Conservation (phyloP, 92 coral and sea anemone genomes). For the Epizoanthus illoricatus region DNA sequence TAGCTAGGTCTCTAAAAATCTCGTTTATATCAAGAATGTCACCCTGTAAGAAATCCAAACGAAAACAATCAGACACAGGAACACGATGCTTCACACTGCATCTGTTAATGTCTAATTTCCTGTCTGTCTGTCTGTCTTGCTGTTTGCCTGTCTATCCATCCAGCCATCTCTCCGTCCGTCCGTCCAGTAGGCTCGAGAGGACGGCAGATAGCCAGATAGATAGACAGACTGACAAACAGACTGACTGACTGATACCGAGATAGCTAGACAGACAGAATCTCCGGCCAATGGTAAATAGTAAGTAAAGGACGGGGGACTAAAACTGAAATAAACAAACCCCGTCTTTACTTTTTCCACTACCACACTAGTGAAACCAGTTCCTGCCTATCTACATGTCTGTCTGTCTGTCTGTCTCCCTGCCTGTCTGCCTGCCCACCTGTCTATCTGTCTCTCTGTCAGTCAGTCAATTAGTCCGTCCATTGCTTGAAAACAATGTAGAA, state of each 20-base stretch:
- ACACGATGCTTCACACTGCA: not conserved
- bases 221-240: too few species aligned
- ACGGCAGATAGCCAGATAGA: too few species aligned
- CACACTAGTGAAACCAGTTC: too few species aligned
- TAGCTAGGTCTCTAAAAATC: constrained; percentile 58
- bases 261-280: too few species aligned
- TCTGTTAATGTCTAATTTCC: not conserved
- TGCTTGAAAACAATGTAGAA: not conserved
- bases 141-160: not conserved
- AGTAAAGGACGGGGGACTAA: not conserved
- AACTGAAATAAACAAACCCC: not conserved
- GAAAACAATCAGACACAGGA: not conserved
- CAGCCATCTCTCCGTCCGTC: too few species aligned
- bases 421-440: not conserved
- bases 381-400: too few species aligned
- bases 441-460: not conserved
- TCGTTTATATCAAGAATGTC: constrained; percentile 58
- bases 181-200: too few species aligned
- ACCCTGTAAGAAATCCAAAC: constrained; percentile 30
- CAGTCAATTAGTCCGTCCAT: not conserved
- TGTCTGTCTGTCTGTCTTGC: not conserved
- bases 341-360: too few species aligned
- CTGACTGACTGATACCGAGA: too few species aligned
- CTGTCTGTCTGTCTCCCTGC: too few species aligned
- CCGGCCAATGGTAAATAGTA: too few species aligned